Evolutionary conservation across 2,888 invertebrate genomes (phyloP), one percentile per base, ranked within the genome.

Genomic region (Carabus problematicus): DNA sequence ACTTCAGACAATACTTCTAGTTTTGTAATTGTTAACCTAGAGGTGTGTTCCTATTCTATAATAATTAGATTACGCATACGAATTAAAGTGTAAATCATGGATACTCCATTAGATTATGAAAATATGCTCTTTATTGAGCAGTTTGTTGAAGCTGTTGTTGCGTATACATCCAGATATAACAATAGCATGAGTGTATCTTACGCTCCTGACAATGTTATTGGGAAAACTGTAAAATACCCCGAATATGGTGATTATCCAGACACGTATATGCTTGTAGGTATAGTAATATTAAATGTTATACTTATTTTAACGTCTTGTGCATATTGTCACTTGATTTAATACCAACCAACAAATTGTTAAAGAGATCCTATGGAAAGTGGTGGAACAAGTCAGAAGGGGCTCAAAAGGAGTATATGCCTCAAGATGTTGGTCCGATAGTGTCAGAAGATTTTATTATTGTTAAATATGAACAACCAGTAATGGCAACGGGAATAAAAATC

Each of bases 81-180:
- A 29, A 29, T 6, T 29, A 3, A 29, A 29, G 29, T 29, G 29
- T 29, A 29, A 29, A 29, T 29, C 29, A 29, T 29, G 29, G 6
- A 29, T 29, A 3, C 29, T 2, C 2, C 29, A 12, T 52, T 52
- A 18, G 14, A 2, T 1, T 19, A 16, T 2, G 52, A 74, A 58
- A 73, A 75, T 55, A 80, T 80, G 79, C 71, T 63, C n/a, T 76
- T 87, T 76, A 80, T 91, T 43, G 90, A 92, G 77, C 94, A 94
- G 78, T 95, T 89, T 82, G 94, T 91, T 1, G 85, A 89, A 75
- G 88, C 88, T 77, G 92, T 95, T 49, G 83, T 89, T 55, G 91
- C 93, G 79, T 95, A 92, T 79, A 94, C 94, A 79, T 95, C 95
- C 0, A 94, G 94, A 82, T 97, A 96, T 83, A 96, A 95, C 71